These are phyloP conservation scores for Tolmerus cingulatus DNA, from an alignment of 2,888 invertebrate genomes.

Conservation along the genomic window DNA sequence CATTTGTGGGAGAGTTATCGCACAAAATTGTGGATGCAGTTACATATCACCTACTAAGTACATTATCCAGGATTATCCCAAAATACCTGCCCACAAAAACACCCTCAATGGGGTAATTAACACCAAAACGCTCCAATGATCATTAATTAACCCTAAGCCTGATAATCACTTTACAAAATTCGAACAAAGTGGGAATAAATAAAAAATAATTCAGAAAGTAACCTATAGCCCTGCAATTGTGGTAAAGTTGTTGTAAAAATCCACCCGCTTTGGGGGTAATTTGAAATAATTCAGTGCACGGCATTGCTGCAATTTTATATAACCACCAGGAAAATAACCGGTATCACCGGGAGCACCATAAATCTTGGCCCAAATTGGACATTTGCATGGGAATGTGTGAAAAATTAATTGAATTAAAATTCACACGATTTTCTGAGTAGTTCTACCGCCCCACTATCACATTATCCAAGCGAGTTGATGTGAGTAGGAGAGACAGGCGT, in stretches of 20 bases:
- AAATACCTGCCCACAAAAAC: not conserved
- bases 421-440: not conserved
- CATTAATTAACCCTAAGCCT: not conserved
- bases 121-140: not conserved
- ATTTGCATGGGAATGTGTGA: not conserved
- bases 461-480: not conserved
- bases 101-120: not conserved
- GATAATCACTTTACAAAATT: not conserved
- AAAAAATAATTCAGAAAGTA: not conserved
- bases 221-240: not conserved
- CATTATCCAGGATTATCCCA: not conserved
- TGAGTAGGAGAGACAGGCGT: not conserved
- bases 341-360: not conserved
- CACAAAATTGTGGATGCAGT: not conserved
- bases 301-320: not conserved
- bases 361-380: not conserved
- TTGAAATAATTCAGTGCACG: not conserved
- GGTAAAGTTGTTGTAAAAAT: not conserved
- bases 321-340: not conserved
- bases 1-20: not conserved
- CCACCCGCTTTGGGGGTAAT: not conserved
- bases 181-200: not conserved
- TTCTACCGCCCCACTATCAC: not conserved
- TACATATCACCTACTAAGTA: not conserved
- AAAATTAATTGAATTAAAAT: constrained; percentile 14